Percentiles rank a stretch among this genome's conserved stretches.
Conservation (phyloP, 23 tunicate species). For the Halocynthia roretzi region DNA sequence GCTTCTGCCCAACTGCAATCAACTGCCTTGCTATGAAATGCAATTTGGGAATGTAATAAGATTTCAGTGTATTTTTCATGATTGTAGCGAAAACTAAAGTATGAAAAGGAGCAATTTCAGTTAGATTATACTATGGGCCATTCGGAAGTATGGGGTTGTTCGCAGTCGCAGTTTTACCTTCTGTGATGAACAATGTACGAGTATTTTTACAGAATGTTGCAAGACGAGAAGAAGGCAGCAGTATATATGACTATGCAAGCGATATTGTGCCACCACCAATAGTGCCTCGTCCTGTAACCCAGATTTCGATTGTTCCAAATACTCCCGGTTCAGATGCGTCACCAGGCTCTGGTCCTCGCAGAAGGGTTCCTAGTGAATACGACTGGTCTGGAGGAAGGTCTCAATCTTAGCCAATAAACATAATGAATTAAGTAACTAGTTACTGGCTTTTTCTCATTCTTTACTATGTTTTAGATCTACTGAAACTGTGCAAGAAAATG, state of each 20-base stretch:
- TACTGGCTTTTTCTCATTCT: background rate
- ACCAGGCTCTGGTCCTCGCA: background rate
- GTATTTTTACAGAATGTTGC: constrained; percentile 9
- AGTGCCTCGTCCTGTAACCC: constrained; percentile 2
- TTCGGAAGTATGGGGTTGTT: too few relatives aligned
- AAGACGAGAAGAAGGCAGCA: background rate
- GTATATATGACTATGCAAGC: constrained; percentile 26
- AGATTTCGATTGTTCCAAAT: background rate
- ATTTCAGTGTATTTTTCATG: too few relatives aligned
- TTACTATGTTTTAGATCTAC: background rate
- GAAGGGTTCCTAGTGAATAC: constrained; percentile 83
- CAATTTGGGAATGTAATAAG: too few relatives aligned
- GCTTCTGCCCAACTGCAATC: too few relatives aligned
- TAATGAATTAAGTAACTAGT: too few relatives aligned
- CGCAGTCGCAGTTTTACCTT: background rate
- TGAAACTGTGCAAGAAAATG: background rate
- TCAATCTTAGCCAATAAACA: background rate
- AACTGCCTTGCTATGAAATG: too few relatives aligned
- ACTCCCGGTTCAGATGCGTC: background rate
- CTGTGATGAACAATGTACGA: background rate
- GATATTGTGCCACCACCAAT: constrained; percentile 23
- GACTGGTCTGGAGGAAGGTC: constrained; percentile 75
- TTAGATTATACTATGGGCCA: too few relatives aligned
- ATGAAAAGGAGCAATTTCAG: too few relatives aligned
- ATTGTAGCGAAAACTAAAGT: too few relatives aligned